phyloP scores from a whole-genome alignment of 1,140 invertebrate genomes.

The Drosophila subpulchrella region DNA sequence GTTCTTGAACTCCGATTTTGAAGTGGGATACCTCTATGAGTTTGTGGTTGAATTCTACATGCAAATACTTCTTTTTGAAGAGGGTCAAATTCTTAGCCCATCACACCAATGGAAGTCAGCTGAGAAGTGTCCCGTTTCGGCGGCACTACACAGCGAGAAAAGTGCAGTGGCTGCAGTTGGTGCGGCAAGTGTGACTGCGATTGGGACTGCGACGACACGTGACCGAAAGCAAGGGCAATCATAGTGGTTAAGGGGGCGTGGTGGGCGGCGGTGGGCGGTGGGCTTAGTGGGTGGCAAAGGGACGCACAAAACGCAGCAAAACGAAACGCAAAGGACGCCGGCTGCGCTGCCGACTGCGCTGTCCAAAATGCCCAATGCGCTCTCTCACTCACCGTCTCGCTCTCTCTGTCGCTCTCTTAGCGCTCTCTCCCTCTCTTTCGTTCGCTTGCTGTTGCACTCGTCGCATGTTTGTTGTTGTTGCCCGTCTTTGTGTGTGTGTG shows the following conservation, averaged over 20 bases:
- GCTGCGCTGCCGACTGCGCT: slow-evolving; percentile 50
- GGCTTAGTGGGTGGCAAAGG: slow-evolving; percentile 13
- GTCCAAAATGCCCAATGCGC: slow-evolving; percentile 39
- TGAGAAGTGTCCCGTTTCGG: slow-evolving; percentile 63
- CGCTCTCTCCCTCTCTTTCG: slow-evolving; percentile 11
- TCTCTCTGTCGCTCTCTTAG: slow-evolving; percentile 7
- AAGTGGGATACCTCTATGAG: no score
- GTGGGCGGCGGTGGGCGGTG: background rate
- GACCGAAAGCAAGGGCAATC: slow-evolving; percentile 45
- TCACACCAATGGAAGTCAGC: background rate
- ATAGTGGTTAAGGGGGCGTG: slow-evolving; percentile 4
- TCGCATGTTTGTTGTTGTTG: slow-evolving; percentile 21
- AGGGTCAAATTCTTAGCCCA: no score
- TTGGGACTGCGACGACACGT: slow-evolving; percentile 56
- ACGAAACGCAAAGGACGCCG: slow-evolving; percentile 47
- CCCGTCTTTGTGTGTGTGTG: slow-evolving; percentile 11
- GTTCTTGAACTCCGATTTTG: no score
- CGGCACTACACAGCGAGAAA: slow-evolving; percentile 40
- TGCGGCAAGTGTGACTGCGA: background rate
- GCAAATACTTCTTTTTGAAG: no score
- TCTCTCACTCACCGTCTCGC: slow-evolving; percentile 12
- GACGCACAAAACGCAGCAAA: slow-evolving; percentile 60
- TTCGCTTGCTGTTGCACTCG: slow-evolving; percentile 31
- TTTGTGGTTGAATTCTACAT: no score
- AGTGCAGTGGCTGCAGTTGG: background rate